These are phyloP conservation scores for Pyralis farinalis DNA, from an alignment of 2,888 invertebrate species.

Conservation along the genomic window DNA sequence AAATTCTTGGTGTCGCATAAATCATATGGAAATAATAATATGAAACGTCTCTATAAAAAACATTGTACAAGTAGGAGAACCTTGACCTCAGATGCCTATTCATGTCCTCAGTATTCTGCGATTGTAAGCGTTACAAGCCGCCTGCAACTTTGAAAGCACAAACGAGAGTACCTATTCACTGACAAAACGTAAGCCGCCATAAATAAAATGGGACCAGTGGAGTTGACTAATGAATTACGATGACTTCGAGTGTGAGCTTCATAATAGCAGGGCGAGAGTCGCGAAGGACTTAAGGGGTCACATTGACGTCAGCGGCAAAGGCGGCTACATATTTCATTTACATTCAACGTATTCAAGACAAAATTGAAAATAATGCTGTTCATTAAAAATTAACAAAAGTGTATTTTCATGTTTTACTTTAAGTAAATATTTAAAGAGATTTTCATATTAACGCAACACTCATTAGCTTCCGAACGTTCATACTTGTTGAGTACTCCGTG, in stretches of 20 bases:
- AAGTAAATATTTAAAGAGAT: too few species aligned
- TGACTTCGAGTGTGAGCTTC: slow-evolving; percentile 45
- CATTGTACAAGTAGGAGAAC: slow-evolving; percentile 48
- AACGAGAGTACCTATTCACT: slow-evolving; percentile 46
- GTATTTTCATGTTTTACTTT: too few species aligned
- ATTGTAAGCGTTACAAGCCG: slow-evolving; percentile 39
- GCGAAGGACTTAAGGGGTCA: slow-evolving; percentile 28
- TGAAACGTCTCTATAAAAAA: slow-evolving; percentile 38
- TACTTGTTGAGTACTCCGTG: too few species aligned
- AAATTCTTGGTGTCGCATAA: slow-evolving; percentile 36
- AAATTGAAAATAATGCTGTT: too few species aligned
- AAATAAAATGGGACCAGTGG: slow-evolving; percentile 64
- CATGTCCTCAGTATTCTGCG: slow-evolving; percentile 57
- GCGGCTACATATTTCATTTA: too few species aligned
- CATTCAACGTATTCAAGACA: too few species aligned
- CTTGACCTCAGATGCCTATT: slow-evolving; percentile 63
- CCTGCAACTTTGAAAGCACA: slow-evolving; percentile 47
- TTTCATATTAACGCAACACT: too few species aligned
- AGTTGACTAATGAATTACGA: slow-evolving; percentile 74
- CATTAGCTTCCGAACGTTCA: too few species aligned
- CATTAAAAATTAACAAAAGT: too few species aligned
- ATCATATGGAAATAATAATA: slow-evolving; percentile 36
- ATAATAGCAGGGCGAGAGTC: slow-evolving; percentile 41
- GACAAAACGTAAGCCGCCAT: slow-evolving; percentile 63
- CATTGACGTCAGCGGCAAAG: too few species aligned